phyloP scores from a whole-genome alignment of 1,140 invertebrate genomes.

The Chironomus tepperi region DNA sequence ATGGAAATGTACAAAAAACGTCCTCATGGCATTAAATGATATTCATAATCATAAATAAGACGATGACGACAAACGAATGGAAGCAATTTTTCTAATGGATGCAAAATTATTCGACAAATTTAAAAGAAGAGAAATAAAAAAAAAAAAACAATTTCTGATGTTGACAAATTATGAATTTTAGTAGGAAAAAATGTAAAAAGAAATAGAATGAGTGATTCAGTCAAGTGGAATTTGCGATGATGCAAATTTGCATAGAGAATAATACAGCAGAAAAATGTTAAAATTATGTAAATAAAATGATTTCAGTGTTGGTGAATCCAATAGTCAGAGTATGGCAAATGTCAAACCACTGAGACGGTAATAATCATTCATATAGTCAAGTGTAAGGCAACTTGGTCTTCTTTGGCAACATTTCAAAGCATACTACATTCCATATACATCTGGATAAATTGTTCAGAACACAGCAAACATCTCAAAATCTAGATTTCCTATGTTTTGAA shows the following conservation, averaged over 20 bases:
- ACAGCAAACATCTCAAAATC: no score
- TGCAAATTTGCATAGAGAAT: not conserved
- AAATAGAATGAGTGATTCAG: constrained; percentile 1
- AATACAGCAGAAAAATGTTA: not conserved
- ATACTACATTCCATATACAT: no score
- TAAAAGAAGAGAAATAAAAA: no score
- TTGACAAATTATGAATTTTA: constrained; percentile 22
- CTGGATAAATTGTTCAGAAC: no score
- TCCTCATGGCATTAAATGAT: not conserved
- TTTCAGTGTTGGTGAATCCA: no score
- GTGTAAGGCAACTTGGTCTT: no score
- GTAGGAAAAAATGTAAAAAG: not conserved
- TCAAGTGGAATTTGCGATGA: not conserved
- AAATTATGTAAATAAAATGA: not conserved
- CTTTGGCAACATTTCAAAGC: no score
- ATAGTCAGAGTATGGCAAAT: no score
- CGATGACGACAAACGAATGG: not conserved
- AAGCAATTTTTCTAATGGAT: constrained; percentile 16
- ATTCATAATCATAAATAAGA: not conserved
- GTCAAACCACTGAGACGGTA: no score
- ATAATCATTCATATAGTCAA: no score
- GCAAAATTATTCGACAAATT: constrained; percentile 20
- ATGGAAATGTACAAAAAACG: no score
- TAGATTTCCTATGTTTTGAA: no score
- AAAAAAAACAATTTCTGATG: not conserved